A percentile compares a stretch with the other conserved stretches of the same genome.
Evolutionary conservation across 2,113 vertebrate species (phyloP).

Genomic region (Petrocephalus zakoni): DNA sequence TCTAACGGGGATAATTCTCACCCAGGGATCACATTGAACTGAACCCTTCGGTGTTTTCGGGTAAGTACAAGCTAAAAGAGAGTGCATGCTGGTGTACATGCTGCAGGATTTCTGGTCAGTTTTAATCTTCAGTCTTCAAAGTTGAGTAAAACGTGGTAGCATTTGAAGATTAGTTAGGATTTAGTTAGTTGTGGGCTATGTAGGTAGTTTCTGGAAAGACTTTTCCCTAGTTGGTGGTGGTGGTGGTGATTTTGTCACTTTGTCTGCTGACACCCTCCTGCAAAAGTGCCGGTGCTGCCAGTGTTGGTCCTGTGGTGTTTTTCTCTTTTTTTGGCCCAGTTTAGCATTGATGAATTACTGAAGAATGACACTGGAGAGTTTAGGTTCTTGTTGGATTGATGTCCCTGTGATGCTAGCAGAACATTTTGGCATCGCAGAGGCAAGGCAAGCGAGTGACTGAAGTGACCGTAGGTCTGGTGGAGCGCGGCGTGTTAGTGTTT

Average conservation of each 20-base stretch:
- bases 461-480: background rate
- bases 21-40: background rate
- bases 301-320: background rate
- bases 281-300: background rate
- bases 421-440: background rate
- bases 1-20: background rate
- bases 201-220: background rate
- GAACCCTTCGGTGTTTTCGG: background rate
- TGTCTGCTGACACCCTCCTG: background rate
- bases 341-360: background rate
- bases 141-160: background rate
- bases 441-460: background rate
- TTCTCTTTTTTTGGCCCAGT: background rate
- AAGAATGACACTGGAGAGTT: background rate
- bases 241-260: background rate
- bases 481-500: background rate
- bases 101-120: background rate
- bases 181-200: background rate
- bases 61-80: background rate
- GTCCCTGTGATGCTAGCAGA: background rate
- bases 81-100: accelerated
- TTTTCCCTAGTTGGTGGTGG: background rate
- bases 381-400: background rate
- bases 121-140: background rate
- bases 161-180: background rate